Conservation (phyloP, 2,888 invertebrate genomes). For the Automeris io region DNA sequence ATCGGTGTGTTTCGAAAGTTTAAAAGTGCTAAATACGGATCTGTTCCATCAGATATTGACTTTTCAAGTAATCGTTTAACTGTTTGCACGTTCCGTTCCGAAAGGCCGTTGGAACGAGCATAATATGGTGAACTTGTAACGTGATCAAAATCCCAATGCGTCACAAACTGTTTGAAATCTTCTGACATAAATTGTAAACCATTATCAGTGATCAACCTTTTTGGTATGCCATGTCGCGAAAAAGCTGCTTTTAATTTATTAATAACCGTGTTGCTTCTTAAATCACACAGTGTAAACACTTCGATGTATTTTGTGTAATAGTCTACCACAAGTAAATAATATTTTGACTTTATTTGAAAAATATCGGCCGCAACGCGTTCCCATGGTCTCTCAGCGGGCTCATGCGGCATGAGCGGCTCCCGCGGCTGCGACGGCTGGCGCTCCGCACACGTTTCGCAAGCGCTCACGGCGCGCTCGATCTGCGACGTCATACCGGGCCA, state of each 20-base stretch:
- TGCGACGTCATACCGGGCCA: slow-evolving; percentile 24
- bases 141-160: slow-evolving; percentile 13
- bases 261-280: slow-evolving; percentile 10
- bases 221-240: slow-evolving; percentile 16
- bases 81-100: slow-evolving; percentile 12
- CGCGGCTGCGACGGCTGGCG: slow-evolving; percentile 11
- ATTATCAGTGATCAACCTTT: slow-evolving; percentile 12
- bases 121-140: slow-evolving; percentile 15
- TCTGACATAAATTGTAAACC: slow-evolving; percentile 13
- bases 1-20: slow-evolving; percentile 8
- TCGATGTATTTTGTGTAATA: slow-evolving; percentile 17
- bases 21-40: slow-evolving; percentile 5
- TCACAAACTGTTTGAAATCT: slow-evolving; percentile 13
- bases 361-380: slow-evolving; percentile 14
- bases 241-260: slow-evolving; percentile 15
- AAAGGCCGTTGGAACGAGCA: slow-evolving; percentile 16
- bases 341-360: slow-evolving; percentile 14
- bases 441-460: slow-evolving; percentile 15
- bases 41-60: slow-evolving; percentile 2
- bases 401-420: slow-evolving; percentile 14
- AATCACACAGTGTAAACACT: slow-evolving; percentile 1
- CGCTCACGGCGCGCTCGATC: slow-evolving; percentile 18
- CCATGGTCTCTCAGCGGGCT: slow-evolving; percentile 15
- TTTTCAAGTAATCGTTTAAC: slow-evolving; percentile 18
- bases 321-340: slow-evolving; percentile 16